Evolutionary conservation across 2,113 vertebrate species (phyloP), one percentile per base, ranked within the genome.

Genomic region (Oncorhynchus nerka): DNA sequence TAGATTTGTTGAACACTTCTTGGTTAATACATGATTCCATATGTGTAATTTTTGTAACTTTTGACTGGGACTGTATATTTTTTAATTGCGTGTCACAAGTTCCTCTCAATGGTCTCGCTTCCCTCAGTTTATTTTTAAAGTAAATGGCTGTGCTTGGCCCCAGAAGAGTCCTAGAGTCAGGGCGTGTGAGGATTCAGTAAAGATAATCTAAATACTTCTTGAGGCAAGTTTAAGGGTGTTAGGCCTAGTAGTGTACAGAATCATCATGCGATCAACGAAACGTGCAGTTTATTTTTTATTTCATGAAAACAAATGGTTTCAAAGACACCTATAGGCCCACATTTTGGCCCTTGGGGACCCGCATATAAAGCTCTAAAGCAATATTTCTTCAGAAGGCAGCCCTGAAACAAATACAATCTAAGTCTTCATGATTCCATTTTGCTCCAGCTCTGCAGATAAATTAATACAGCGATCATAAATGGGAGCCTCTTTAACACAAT

Each of bases 401-500:
- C 87, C 81, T 84, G 85, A 89, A 94, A 90, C 87, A 84, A 90
- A 93, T 85, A 92, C 88, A 92, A 91, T 92, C 88, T 90, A 81
- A 77, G 86, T 88, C 88, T 81, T 75, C 70, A 84, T 93, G 91
- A 93, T 90, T 93, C 79, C 85, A 91, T 93, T 93, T 91, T 72
- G 83, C 81, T 83, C 71, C 78, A 86, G 88, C 85, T 87, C 82
- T 86, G 87, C 87, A 93, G 91, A 93, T 90, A 86, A 90, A 93
- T 93, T 92, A 93, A 92, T 92, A 91, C 82, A 89, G 74, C 86
- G 80, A 88, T 89, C 89, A 81, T 89, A 93, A 92, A 93, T 89
- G 84, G 87, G 86, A 83, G 84, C 81, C 91, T 82, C 87, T 74
- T 92, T 90, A 93, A 93, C 89, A 89, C 86, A 91, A 90, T 94